phyloP scores from a whole-genome alignment of 2,888 invertebrate species.

The Galeruca laticollis region DNA sequence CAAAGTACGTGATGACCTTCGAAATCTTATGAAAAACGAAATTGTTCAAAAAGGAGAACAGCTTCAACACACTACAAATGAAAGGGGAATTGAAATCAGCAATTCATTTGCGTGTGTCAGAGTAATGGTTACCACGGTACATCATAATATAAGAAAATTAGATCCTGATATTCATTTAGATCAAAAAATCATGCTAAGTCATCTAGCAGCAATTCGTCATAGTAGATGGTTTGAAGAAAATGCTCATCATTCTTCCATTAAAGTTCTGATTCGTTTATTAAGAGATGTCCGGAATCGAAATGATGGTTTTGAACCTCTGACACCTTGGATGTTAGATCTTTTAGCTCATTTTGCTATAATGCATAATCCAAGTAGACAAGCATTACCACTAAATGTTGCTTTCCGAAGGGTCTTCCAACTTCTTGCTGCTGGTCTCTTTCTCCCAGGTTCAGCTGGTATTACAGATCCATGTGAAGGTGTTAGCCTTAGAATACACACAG shows the following conservation, averaged over 20 bases:
- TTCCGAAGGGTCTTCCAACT: slow-evolving; percentile 88
- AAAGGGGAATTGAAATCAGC: slow-evolving; percentile 90
- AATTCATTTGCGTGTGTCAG: slow-evolving; percentile 88
- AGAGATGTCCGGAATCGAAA: slow-evolving; percentile 92
- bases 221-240: slow-evolving; percentile 99
- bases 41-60: slow-evolving; percentile 73
- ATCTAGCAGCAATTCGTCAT: slow-evolving; percentile 94
- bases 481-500: slow-evolving; percentile 89
- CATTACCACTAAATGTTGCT: slow-evolving; percentile 91
- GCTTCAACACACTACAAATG: slow-evolving; percentile 72
- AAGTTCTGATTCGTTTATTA: slow-evolving; percentile 90
- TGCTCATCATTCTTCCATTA: slow-evolving; percentile 96
- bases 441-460: slow-evolving; percentile 93
- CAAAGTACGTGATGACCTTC: slow-evolving; percentile 89
- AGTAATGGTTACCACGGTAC: slow-evolving; percentile 92
- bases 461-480: slow-evolving; percentile 95
- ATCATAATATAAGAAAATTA: slow-evolving; percentile 92
- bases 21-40: slow-evolving; percentile 75
- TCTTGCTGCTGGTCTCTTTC: slow-evolving; percentile 92
- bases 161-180: slow-evolving; percentile 88
- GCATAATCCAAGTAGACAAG: slow-evolving; percentile 94
- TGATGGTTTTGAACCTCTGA: slow-evolving; percentile 89
- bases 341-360: slow-evolving; percentile 96
- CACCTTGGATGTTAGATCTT: slow-evolving; percentile 97
- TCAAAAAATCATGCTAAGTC: slow-evolving; percentile 84